Evolutionary conservation across 2,797 vertebrate genomes (phyloP).

Genomic region (Odontamblyopus lacepedii): DNA sequence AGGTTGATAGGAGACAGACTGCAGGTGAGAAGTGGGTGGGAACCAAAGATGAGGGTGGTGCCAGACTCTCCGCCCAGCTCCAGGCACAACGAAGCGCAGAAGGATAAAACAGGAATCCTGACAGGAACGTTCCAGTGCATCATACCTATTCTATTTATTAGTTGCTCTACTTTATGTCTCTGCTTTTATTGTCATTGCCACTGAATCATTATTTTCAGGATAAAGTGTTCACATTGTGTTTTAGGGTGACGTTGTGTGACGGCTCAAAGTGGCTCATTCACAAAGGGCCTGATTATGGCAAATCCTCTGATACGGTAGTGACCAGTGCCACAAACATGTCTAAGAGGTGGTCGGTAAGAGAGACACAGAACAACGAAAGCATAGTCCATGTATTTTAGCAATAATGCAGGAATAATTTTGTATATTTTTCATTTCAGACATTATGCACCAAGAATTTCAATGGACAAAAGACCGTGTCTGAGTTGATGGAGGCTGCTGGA

Average conservation of each 20-base stretch:
- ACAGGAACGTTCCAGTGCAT: no score
- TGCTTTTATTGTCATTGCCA: no score
- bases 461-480: not conserved
- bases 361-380: not conserved
- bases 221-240: not conserved
- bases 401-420: no score
- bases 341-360: not conserved
- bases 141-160: no score
- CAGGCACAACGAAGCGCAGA: no score
- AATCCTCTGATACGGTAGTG: not conserved
- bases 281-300: not conserved
- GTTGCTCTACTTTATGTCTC: no score
- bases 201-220: not conserved
- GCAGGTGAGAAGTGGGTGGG: no score
- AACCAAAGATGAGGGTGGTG: no score
- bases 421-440: not conserved
- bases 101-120: no score
- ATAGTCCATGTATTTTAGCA: not conserved
- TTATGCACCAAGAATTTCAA: not conserved
- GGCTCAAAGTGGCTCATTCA: constrained; percentile 3
- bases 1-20: no score
- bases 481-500: not conserved
- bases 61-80: no score
- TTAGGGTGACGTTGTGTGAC: constrained; percentile 1
- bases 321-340: not conserved